These are phyloP conservation scores for Vulpes lagopus DNA, from an alignment of 2,113 vertebrate genomes.

Conservation along the genomic window DNA sequence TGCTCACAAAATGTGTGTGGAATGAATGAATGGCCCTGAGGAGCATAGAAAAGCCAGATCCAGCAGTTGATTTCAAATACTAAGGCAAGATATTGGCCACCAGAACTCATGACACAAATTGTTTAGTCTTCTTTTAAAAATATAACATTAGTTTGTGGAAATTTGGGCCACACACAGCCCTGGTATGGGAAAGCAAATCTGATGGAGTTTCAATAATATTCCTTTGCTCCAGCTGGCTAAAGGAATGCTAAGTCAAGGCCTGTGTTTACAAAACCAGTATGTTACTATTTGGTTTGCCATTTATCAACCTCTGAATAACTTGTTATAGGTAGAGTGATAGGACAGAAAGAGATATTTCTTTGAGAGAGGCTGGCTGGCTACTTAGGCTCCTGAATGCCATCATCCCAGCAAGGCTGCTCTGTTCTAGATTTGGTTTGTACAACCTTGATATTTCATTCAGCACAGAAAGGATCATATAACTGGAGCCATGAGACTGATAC, in stretches of 20 bases:
- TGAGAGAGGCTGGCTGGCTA: constrained; percentile 38
- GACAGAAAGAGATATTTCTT: constrained; percentile 27
- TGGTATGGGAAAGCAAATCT: background rate
- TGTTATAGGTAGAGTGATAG: background rate
- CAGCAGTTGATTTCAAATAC: background rate
- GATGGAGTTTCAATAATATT: background rate
- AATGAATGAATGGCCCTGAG: background rate
- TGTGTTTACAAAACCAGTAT: background rate
- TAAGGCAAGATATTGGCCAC: background rate
- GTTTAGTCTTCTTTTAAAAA: constrained; percentile 25
- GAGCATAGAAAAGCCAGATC: background rate
- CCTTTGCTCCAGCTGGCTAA: constrained; percentile 8
- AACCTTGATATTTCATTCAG: constrained; percentile 2
- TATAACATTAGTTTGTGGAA: background rate
- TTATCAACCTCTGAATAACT: constrained; percentile 53
- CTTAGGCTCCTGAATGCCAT: background rate
- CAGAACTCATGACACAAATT: background rate
- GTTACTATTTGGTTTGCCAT: constrained; percentile 68
- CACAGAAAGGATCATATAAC: background rate
- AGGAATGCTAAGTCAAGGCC: background rate
- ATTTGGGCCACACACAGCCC: background rate
- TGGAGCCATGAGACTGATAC: background rate
- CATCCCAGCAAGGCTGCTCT: background rate
- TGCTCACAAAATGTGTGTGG: background rate
- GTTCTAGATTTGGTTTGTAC: background rate